Base-by-base conservation (phyloP, 1,140 invertebrate genomes). In the Ephestia elutella region DNA sequence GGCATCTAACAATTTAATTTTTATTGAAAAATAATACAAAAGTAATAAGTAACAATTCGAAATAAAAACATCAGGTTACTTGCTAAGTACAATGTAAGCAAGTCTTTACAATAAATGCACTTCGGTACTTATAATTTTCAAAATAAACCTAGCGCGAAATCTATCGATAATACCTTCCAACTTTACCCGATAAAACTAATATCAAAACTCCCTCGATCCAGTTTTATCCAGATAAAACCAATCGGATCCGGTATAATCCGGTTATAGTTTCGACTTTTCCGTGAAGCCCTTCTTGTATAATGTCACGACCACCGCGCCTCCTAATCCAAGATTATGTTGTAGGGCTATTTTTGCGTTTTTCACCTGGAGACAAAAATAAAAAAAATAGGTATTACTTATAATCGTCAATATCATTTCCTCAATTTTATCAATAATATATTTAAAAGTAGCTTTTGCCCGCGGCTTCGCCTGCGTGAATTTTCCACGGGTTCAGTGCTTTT, bases 291-390 rank as follows among this genome's bases (percentile, higher is more conserved):
- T 89, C 63, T 91, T 92, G 80, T 99, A 99, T 0, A 99, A 89
- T 5, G 92, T 94, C 48, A 99, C 94, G 25, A 99, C 95, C 0
- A 94, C 97, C 49, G 98, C 98, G 18, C 98, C 98, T 56, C 98
- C 98, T 5, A 99, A 89, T 25, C 98, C 98, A 75, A 99, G 93
- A 84, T 99, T 99, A 74, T 99, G 98, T 84, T 99, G 98, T 3
- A 99, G 89, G 0, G 94, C 98, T 32, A 99, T 78, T 78, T 93
- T 93, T 1, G 94, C 96, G 56, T 92, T 92, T 0, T 92, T 90
- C 5, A 99, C 98, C 89, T 90, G 77, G 2, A 7, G 7, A 25
- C 7, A 3, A 25, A 25, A 25, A 5, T 75, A 68, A 48, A 49
- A 21, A 32, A 9, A 18, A 44, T 15, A 10, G 13, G 10, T 44